These are phyloP conservation scores for Genyomyrus donnyi DNA, from an alignment of 2,113 vertebrate genomes.

Conservation along the genomic window DNA sequence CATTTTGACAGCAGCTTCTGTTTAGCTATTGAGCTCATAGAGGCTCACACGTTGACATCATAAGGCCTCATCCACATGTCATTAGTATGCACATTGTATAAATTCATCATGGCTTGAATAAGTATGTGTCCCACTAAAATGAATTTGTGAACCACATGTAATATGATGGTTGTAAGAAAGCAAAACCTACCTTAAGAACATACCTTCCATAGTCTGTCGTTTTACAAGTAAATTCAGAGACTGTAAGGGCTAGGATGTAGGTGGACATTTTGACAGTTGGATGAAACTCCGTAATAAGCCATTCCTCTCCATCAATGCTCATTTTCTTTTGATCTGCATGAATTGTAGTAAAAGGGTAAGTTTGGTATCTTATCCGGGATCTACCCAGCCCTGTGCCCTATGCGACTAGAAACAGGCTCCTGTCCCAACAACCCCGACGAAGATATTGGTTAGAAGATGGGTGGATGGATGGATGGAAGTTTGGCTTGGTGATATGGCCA, in stretches of 20 bases:
- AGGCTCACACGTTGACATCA: not conserved
- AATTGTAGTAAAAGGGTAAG: not conserved
- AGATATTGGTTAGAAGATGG: not conserved
- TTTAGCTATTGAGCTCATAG: not conserved
- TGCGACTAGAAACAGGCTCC: not conserved
- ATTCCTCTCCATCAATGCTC: conserved; percentile 10
- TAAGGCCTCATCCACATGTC: not conserved
- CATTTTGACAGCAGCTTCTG: not conserved
- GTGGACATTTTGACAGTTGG: conserved; percentile 58
- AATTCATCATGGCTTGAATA: not conserved
- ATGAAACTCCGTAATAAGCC: conserved; percentile 38
- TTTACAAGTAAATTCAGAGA: conserved; percentile 30
- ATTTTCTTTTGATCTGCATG: not conserved
- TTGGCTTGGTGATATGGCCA: not conserved
- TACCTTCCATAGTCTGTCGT: conserved; percentile 1
- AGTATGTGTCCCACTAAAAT: not conserved
- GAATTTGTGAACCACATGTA: not conserved
- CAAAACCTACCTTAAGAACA: conserved; percentile 4
- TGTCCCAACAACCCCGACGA: not conserved
- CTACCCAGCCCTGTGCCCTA: not conserved
- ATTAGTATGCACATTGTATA: not conserved
- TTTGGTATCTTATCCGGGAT: not conserved
- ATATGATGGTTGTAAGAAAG: not conserved
- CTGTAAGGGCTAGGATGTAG: conserved; percentile 57
- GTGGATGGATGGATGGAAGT: not conserved